Conservation (phyloP, 2,113 vertebrate genomes). For the Excalfactoria chinensis region DNA sequence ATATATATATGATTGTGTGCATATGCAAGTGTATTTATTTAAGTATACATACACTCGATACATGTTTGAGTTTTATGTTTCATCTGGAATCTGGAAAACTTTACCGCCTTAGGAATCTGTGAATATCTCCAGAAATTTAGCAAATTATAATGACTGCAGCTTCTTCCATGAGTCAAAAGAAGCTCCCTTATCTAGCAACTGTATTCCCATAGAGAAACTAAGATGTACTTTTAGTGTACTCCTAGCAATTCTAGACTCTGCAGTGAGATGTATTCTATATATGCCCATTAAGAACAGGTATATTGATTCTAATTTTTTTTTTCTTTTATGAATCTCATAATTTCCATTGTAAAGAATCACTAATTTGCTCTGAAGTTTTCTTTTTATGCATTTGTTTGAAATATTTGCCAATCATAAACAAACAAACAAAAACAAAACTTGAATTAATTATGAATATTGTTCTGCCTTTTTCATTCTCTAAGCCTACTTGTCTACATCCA, state of each 20-base stretch:
- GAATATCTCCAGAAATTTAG: neutral
- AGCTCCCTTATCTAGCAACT: neutral
- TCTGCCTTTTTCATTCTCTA: neutral
- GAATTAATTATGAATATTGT: neutral
- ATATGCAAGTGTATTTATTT: neutral
- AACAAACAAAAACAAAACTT: neutral
- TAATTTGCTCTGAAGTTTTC: neutral
- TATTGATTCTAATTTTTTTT: neutral
- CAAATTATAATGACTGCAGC: neutral
- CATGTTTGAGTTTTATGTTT: neutral
- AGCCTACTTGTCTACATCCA: neutral
- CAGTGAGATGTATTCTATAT: neutral
- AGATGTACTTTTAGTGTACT: neutral
- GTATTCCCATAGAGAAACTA: neutral
- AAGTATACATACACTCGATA: neutral
- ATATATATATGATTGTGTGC: neutral
- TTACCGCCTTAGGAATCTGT: neutral
- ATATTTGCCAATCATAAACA: neutral
- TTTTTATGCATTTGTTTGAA: neutral
- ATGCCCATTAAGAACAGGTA: neutral
- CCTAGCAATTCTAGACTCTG: neutral
- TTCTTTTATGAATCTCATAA: neutral
- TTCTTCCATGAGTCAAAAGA: neutral
- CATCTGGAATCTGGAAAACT: neutral
- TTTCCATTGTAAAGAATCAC: neutral